These are phyloP conservation scores for Etheostoma spectabile DNA, from an alignment of 2,113 vertebrate species.

Conservation along the genomic window DNA sequence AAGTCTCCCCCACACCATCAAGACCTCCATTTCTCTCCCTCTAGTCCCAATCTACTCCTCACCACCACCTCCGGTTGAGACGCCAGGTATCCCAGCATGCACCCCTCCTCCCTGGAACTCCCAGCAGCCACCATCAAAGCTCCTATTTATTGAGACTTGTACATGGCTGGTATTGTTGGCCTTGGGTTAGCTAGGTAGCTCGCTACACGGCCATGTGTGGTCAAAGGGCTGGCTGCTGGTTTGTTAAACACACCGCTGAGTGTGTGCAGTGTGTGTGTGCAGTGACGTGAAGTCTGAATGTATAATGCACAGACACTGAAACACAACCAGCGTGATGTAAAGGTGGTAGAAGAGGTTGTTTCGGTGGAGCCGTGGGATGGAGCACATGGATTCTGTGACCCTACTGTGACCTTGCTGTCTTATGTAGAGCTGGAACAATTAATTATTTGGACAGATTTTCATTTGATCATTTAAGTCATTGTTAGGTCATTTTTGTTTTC, in stretches of 20 bases:
- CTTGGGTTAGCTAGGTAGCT: constrained; percentile 40
- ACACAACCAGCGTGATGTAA: constrained; percentile 41
- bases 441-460: neutral
- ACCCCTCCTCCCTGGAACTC: constrained; percentile 75
- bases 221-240: constrained; percentile 61
- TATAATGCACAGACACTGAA: constrained; percentile 50
- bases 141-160: constrained; percentile 81
- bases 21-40: constrained; percentile 74
- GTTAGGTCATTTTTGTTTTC: neutral
- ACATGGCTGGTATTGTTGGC: constrained; percentile 79
- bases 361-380: constrained; percentile 16
- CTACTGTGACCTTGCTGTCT: constrained; percentile 12
- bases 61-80: constrained; percentile 65
- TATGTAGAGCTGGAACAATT: neutral
- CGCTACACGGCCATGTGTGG: constrained; percentile 72
- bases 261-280: constrained; percentile 45
- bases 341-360: constrained; percentile 10
- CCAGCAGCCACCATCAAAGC: constrained; percentile 82
- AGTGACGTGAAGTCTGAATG: constrained; percentile 48
- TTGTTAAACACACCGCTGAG: constrained; percentile 67
- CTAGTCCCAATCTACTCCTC: constrained; percentile 56
- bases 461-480: neutral
- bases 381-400: constrained; percentile 24
- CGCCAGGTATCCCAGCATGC: constrained; percentile 82
- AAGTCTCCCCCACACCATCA: constrained; percentile 44